Percentiles rank a stretch among this genome's conserved stretches.
These are phyloP conservation scores for Enteromius unitaeniatus DNA, from an alignment of 2,797 vertebrate genomes.

Conservation along the genomic window DNA sequence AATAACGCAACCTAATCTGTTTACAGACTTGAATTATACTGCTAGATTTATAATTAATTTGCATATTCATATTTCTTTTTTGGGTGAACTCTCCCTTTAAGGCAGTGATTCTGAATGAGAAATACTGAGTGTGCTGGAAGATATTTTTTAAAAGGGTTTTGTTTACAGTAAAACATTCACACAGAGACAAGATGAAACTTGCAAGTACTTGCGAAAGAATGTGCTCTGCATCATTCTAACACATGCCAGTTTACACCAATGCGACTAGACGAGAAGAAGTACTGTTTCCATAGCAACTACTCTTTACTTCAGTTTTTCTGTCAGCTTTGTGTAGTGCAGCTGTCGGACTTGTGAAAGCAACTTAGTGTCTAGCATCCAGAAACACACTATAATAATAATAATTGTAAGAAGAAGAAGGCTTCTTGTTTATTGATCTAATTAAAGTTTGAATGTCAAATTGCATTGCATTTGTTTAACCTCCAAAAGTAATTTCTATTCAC, in stretches of 20 bases:
- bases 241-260: conserved; percentile 3
- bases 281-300: conserved; percentile 38
- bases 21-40: background rate
- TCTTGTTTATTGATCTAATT: background rate
- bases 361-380: background rate
- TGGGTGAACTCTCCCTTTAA: background rate
- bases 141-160: background rate
- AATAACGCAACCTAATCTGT: background rate
- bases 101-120: background rate
- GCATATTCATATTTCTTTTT: background rate
- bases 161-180: conserved; percentile 12
- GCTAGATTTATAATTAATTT: background rate
- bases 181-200: background rate
- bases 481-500: background rate
- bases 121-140: background rate
- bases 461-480: background rate
- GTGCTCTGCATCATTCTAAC: conserved; percentile 13
- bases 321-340: conserved; percentile 4
- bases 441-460: background rate
- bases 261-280: background rate
- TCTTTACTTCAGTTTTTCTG: conserved; percentile 24
- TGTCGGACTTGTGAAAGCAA: background rate
- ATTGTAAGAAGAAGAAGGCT: background rate
- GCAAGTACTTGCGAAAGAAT: background rate
- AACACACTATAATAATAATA: background rate